Percentiles rank a stretch among this genome's conserved stretches.
phyloP scores from a whole-genome alignment of 2,113 vertebrate species.

The Rattus rattus region DNA sequence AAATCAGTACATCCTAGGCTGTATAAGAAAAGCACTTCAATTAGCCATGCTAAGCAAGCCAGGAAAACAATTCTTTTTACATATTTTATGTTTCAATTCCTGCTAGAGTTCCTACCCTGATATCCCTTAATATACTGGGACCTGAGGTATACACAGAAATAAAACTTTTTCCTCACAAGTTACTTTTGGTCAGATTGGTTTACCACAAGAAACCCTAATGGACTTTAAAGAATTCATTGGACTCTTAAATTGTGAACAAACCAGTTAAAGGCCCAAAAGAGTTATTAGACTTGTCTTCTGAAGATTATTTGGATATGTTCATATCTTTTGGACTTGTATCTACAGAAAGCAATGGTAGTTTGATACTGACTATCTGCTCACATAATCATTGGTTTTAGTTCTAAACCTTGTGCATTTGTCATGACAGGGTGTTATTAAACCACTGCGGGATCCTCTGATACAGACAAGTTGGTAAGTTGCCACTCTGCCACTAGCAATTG shows the following conservation, averaged over 20 bases:
- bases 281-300: neutral
- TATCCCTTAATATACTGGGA: neutral
- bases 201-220: neutral
- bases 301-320: neutral
- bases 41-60: neutral
- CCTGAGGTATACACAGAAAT: neutral
- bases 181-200: neutral
- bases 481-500: neutral
- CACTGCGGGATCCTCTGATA: neutral
- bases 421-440: neutral
- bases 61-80: neutral
- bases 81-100: neutral
- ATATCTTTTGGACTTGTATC: neutral
- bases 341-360: neutral
- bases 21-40: neutral
- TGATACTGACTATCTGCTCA: neutral
- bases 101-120: neutral
- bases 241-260: conserved; percentile 34
- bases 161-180: neutral
- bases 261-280: neutral
- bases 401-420: neutral
- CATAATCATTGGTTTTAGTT: neutral
- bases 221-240: conserved; percentile 4
- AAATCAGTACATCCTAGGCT: too few relatives aligned
- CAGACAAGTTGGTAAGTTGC: neutral